A percentile compares a stretch with the other conserved stretches of the same genome.
Conservation (phyloP, 2,797 vertebrate species). For the Melopsittacus undulatus region DNA sequence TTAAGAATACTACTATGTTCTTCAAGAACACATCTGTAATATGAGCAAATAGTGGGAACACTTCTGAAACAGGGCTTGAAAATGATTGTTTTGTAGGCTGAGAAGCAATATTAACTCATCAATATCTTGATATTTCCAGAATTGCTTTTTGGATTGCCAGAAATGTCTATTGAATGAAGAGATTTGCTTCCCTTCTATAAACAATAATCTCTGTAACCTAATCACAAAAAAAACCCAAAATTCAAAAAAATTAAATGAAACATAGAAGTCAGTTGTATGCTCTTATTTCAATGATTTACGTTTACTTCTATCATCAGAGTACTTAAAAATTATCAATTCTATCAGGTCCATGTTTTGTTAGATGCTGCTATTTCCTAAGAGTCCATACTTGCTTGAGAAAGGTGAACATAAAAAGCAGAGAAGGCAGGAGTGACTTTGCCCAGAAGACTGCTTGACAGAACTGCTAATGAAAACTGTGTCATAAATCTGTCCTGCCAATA, state of each 20-base stretch:
- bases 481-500: background rate
- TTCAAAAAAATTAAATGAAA: background rate
- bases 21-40: background rate
- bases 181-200: background rate
- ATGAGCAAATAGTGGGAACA: background rate
- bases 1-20: background rate
- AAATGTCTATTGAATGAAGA: background rate
- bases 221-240: background rate
- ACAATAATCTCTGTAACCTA: background rate
- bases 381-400: background rate
- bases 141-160: background rate
- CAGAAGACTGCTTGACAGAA: background rate
- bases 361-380: background rate
- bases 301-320: background rate
- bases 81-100: background rate
- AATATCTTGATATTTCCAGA: background rate
- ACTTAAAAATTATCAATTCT: background rate
- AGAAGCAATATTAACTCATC: background rate
- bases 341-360: rapidly evolving
- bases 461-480: background rate
- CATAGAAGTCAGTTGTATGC: background rate
- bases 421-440: background rate
- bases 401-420: background rate
- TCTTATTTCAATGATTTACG: background rate
- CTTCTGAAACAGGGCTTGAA: background rate